Base-by-base conservation (phyloP, 2,797 vertebrate genomes). In the Alca torda region DNA sequence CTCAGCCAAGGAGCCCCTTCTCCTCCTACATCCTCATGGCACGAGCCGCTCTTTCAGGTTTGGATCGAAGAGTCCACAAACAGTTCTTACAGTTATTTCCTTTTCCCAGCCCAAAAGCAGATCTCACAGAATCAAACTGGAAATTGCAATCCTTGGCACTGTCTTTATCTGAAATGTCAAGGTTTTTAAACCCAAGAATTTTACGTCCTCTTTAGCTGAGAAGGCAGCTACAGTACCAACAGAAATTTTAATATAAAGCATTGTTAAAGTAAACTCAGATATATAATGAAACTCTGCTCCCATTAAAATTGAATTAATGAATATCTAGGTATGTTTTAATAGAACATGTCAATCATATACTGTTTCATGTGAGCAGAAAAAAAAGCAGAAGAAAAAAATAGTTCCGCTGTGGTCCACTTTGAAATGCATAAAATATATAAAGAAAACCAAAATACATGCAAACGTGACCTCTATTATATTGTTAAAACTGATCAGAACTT, bases 201-300 rank as follows among this genome's bases (percentile, higher is more conserved):
- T 77, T 45, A 73, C 11, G 68, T 21, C 54, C 78, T 68, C 67
- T 77, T 90, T 48, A 83, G 91, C 63, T 59, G 67, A 74, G 83
- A 65, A 69, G 89, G 69, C 9, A 82, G 85, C 15, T 77, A 67
- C 57, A 37, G 82, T 61, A 73, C 82, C 63, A 76, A 73, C n/a
- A 92, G 70, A 94, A 95, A 95, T 95, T 94, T 91, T 94, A 97
- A 96, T 96, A 85, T 74, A 67, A 80, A 16, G 51, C 61, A 56
- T 84, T 87, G 78, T 63, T 96, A 93, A 87, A 93, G 79, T 67
- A 90, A 97, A 93, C 70, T 74, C 39, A 51, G 78, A 76, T n/a
- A 87, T 85, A 87, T 88, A 85, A 85, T 91, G 89, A 92, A 96
- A 91, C 48, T 79, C 82, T 64, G 16, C 24, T 75, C 81, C 90